Evolutionary conservation across 2,888 invertebrate genomes (phyloP), one percentile per base, ranked within the genome.

Genomic region (Eustalomyia histrio): DNA sequence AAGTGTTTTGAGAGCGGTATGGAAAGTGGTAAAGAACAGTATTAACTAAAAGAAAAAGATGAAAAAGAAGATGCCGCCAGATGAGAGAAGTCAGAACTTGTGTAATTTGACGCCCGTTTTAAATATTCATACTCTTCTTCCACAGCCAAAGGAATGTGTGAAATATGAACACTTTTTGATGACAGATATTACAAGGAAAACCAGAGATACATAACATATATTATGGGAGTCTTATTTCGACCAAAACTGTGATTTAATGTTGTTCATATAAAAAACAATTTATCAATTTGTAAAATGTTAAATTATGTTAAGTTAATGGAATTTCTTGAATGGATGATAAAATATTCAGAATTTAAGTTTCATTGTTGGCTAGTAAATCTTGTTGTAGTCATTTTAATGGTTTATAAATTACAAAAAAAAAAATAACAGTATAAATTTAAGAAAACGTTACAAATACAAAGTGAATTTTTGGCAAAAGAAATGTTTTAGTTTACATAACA

Each of bases 91-190:
- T 21, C 64, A 71, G 53, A 55, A 60, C 67, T 72, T 78, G 78
- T 67, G 78, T 73, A 78, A 78, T 73, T 63, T 50, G 78, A 78
- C 55, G 61, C 65, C 17, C n/a, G 17, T 24, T 78, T 72, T 78
- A 60, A 78, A 78, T 78, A 78, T 33, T 55, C 43, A 18, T 29
- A 6, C 39, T 58, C 17, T 63, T 6, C 16, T 17, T 16, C 14
- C 50, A 18, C 17, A 58, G n/a, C 43, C 35, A 47, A 12, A 21
- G 72, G 72, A 67, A 68, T 79, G 67, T 73, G 72, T 79, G 72
- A 79, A 73, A 73, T 65, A 73, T 79, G 57, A 55, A 60, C 50
- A 79, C 67, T 58, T 63, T 53, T 71, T 71, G 61, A 47, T 72
- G 71, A 64, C 52, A 65, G 58, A 53, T 53, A 72, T 65, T 72